A percentile compares a stretch with the other conserved stretches of the same genome.
phyloP scores from a whole-genome alignment of 2,888 invertebrate genomes.

The Harmothoe impar region DNA sequence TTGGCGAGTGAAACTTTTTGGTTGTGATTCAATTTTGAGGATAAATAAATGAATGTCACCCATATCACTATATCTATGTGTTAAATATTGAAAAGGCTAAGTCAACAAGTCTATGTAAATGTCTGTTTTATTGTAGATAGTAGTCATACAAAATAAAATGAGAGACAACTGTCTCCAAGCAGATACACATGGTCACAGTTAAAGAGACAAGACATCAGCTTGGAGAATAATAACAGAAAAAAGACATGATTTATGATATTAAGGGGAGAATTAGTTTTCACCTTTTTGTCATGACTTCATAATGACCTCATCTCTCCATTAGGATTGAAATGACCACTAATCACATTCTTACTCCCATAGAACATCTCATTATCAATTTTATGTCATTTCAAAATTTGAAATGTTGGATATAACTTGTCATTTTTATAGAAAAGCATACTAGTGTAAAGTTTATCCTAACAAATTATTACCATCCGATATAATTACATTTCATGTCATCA shows the following conservation, averaged over 20 bases:
- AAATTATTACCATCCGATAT: not conserved
- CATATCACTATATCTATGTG: no score
- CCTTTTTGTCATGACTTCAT: not conserved
- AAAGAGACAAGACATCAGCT: not conserved
- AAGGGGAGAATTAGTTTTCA: no score
- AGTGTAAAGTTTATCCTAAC: not conserved
- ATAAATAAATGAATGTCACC: no score
- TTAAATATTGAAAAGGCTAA: not conserved
- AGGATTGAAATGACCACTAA: no score
- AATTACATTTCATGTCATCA: not conserved
- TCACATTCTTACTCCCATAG: not conserved
- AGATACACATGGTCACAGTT: not conserved
- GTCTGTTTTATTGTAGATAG: constrained; percentile 3
- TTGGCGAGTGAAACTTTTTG: no score
- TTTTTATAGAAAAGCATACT: not conserved
- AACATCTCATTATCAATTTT: not conserved
- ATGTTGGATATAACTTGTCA: not conserved
- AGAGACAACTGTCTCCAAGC: constrained; percentile 10
- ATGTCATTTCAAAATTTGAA: not conserved
- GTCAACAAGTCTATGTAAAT: constrained; percentile 41
- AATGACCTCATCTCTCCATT: not conserved
- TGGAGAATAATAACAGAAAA: not conserved
- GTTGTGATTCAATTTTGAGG: no score
- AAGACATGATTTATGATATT: no score
- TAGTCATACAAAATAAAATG: constrained; percentile 34